Evolutionary conservation across 2,797 vertebrate genomes (phyloP).

Genomic region (Paedocypris micromegethes): DNA sequence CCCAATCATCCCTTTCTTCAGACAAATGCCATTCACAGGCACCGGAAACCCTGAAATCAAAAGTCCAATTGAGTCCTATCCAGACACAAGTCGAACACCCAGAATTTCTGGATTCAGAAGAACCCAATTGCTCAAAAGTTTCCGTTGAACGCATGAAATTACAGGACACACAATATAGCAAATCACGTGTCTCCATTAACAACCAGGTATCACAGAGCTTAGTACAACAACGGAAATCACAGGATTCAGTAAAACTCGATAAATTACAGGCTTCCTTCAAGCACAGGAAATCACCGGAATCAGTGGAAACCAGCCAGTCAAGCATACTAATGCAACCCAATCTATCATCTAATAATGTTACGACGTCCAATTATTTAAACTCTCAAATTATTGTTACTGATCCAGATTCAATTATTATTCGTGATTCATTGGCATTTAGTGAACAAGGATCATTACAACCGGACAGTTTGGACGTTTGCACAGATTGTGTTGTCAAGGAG

Average conservation of each 20-base stretch:
- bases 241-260: neutral
- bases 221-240: neutral
- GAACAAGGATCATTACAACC: conserved; percentile 10
- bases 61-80: neutral
- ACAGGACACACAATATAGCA: neutral
- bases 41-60: too few relatives aligned
- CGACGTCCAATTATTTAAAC: neutral
- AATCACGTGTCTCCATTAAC: too few relatives aligned
- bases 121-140: neutral
- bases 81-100: neutral
- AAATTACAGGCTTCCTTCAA: neutral
- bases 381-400: neutral
- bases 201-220: neutral
- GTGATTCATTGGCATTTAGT: neutral
- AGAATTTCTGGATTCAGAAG: neutral
- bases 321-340: neutral
- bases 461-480: neutral
- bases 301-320: neutral
- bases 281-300: neutral
- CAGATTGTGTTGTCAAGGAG: neutral
- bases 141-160: neutral
- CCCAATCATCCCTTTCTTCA: too few relatives aligned
- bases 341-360: neutral
- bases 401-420: neutral
- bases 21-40: too few relatives aligned